These are phyloP conservation scores for Archaeoteleia sp. DNA, from an alignment of 2,888 invertebrate species.

Conservation along the genomic window DNA sequence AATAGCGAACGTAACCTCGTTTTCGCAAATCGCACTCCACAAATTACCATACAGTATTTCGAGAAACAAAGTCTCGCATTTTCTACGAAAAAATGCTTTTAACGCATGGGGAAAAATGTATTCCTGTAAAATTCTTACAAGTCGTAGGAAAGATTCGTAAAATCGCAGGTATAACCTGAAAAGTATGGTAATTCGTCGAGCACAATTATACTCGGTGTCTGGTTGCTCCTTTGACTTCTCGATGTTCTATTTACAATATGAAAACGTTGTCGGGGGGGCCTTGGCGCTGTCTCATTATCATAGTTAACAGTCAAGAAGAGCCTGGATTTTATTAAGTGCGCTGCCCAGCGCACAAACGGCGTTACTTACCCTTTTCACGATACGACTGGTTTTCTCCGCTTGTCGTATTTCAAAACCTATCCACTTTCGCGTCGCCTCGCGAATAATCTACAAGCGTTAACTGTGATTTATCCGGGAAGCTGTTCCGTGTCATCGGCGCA, in stretches of 20 bases:
- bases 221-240: constrained; percentile 7
- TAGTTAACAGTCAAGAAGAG: constrained; percentile 9
- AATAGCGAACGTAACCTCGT: constrained; percentile 16
- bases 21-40: no score
- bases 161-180: no score
- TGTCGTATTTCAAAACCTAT: constrained; percentile 4
- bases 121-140: no score
- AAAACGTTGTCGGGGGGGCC: constrained; percentile 7
- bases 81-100: no score
- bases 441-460: constrained; percentile 1
- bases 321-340: constrained; percentile 8
- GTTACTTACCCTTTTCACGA: constrained; percentile 15
- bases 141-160: no score
- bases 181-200: no score
- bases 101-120: no score
- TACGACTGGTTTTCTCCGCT: constrained; percentile 2
- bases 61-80: no score
- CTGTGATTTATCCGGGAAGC: background rate
- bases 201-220: background rate
- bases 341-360: constrained; percentile 6
- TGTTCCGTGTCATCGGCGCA: background rate
- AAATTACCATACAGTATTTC: no score
- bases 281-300: constrained; percentile 6
- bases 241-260: constrained; percentile 19
- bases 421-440: background rate